Evolutionary conservation across 2,797 vertebrate genomes (phyloP).

Genomic region (Geotrypetes seraphini): DNA sequence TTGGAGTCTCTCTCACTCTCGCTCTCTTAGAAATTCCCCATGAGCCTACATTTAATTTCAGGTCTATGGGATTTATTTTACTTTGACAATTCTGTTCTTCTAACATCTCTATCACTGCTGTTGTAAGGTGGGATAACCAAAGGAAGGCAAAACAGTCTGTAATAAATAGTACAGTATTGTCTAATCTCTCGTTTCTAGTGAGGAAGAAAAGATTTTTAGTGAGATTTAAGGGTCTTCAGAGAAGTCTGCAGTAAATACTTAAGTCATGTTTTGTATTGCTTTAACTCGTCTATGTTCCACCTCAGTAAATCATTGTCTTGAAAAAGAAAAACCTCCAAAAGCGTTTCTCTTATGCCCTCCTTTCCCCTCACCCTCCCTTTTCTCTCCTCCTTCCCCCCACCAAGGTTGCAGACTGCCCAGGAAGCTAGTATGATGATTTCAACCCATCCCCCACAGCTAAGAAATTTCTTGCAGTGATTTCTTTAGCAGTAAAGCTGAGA

Average conservation of each 20-base stretch:
- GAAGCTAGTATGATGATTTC: slow-evolving; percentile 37
- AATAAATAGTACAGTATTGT: no score
- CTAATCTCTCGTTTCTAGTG: no score
- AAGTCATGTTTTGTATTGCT: slow-evolving; percentile 16
- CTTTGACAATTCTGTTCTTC: slow-evolving; percentile 4
- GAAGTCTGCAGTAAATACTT: slow-evolving; percentile 26
- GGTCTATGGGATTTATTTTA: slow-evolving; percentile 4
- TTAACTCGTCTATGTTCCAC: slow-evolving; percentile 30
- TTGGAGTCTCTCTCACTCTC: slow-evolving; percentile 3
- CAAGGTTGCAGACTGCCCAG: no score
- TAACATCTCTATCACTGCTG: no score
- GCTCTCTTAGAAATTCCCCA: slow-evolving; percentile 19
- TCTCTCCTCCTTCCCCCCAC: neutral
- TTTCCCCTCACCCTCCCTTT: neutral
- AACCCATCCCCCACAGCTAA: slow-evolving; percentile 22
- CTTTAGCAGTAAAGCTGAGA: slow-evolving; percentile 6
- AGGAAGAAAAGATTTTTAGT: no score
- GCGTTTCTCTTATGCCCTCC: slow-evolving; percentile 35
- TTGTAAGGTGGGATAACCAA: no score
- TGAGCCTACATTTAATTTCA: slow-evolving; percentile 10
- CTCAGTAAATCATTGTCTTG: slow-evolving; percentile 36
- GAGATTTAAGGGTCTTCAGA: slow-evolving; percentile 26
- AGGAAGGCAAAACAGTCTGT: no score
- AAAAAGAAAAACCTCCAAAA: slow-evolving; percentile 41
- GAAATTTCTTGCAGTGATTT: slow-evolving; percentile 21